These are phyloP conservation scores for Lates calcarifer DNA, from an alignment of 2,113 vertebrate genomes.

Conservation along the genomic window DNA sequence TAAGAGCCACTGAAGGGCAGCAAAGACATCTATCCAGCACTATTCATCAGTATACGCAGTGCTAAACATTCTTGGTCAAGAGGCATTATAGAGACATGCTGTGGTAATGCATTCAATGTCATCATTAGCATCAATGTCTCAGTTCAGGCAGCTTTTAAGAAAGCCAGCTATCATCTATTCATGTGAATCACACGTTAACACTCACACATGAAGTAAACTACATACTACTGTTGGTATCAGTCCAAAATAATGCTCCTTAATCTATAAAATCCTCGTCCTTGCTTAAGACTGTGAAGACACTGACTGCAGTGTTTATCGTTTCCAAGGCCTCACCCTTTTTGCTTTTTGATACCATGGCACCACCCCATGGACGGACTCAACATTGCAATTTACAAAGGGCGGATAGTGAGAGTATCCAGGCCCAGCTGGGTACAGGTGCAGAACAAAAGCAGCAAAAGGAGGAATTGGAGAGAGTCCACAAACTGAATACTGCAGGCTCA, in stretches of 20 bases:
- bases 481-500: not conserved
- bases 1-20: not conserved
- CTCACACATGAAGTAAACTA: too few species aligned
- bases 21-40: not conserved
- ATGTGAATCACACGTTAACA: not conserved
- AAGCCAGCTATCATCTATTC: not conserved
- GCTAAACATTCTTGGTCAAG: not conserved
- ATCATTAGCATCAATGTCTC: fast-evolving
- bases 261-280: not conserved
- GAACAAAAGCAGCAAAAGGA: not conserved
- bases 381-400: not conserved
- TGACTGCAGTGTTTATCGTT: constrained; percentile 29
- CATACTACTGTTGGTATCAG: not conserved
- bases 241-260: not conserved
- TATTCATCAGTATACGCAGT: not conserved
- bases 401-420: not conserved
- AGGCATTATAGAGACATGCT: not conserved
- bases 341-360: constrained; percentile 35
- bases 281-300: not conserved
- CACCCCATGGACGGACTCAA: constrained; percentile 43
- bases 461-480: not conserved
- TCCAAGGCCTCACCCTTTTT: constrained; percentile 60
- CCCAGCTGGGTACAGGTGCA: not conserved
- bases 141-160: not conserved
- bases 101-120: not conserved